Evolutionary conservation across 2,797 vertebrate genomes (phyloP).

Genomic region (Kryptolebias ocellatus): DNA sequence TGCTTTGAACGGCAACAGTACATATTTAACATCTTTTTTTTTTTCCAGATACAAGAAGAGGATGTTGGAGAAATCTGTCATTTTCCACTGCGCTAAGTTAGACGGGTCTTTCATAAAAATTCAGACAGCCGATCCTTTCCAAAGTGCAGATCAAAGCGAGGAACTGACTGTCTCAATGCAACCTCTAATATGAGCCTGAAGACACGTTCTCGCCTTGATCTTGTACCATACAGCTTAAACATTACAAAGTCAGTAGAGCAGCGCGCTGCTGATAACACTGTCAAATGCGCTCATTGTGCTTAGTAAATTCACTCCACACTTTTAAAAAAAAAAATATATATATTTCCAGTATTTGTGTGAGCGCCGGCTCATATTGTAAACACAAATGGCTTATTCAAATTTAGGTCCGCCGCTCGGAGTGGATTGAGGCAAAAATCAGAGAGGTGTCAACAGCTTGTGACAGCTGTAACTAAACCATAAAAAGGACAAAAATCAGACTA

Average conservation of each 20-base stretch:
- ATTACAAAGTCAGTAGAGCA: constrained; percentile 81
- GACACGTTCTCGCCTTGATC: constrained; percentile 82
- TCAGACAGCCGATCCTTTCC: constrained; percentile 82
- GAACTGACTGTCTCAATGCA: constrained; percentile 80
- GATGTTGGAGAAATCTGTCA: constrained; percentile 74
- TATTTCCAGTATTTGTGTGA: constrained; percentile 69
- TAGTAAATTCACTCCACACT: constrained; percentile 64
- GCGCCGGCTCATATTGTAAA: constrained; percentile 79
- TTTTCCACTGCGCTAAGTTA: constrained; percentile 75
- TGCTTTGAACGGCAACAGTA: constrained; percentile 43
- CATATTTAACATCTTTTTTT: constrained; percentile 56
- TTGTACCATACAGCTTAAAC: constrained; percentile 78
- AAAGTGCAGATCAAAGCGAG: constrained; percentile 85
- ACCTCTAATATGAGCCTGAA: constrained; percentile 82
- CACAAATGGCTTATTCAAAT: constrained; percentile 84
- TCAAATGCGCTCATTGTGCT: constrained; percentile 79
- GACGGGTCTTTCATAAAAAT: constrained; percentile 78
- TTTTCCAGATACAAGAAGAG: constrained; percentile 6
- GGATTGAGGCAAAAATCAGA: constrained; percentile 73
- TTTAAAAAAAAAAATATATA: constrained; percentile 22
- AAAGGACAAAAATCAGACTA: constrained; percentile 65
- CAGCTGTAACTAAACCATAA: constrained; percentile 66
- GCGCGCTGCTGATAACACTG: constrained; percentile 76
- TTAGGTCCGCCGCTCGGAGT: constrained; percentile 65
- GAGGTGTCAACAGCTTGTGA: constrained; percentile 69